Base-by-base conservation (phyloP, 2,888 invertebrate species). In the Drosophila buzzatii region DNA sequence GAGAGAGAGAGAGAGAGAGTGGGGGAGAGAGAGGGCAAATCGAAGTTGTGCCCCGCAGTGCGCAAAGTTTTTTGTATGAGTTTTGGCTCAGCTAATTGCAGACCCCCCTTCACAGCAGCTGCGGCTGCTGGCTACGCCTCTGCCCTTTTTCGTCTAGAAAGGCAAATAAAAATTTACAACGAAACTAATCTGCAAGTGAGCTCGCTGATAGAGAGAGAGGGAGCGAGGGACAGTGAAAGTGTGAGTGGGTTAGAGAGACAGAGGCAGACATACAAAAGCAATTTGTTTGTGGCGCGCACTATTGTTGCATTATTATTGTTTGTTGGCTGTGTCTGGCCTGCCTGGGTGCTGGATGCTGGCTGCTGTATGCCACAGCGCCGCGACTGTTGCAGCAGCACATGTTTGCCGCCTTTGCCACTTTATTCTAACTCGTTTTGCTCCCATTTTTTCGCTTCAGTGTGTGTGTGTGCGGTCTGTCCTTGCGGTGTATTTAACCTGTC, bases 401-500 rank as follows among this genome's bases (percentile, higher is more conserved):
- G 70, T 67, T 72, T 73, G 66, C 71, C 78, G 69, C 77, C 71
- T 76, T 76, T 70, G 73, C 74, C 89, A 79, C 75, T 83, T 78
- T 67, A 64, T 67, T 10, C 76, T 61, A 79, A 66, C 76, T 75
- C 70, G 71, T 66, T 77, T 66, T 70, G 62, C 14, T 44, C 73
- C 47, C 57, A 49, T 74, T 76, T 74, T 77, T 74, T 52, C 56
- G 23, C 31, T 45, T 52, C 31, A 23, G 44, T 27, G 42, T 55
- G 57, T 59, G 70, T 74, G 68, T 61, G 67, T 83, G 68, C 70
- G 77, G 87, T 70, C 79, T 85, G 89, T 90, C 90, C 89, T 91
- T 91, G 92, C 82, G 91, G 91, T 85, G 89, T 90, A 91, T 90
- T 91, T 91, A 91, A 91, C 91, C 89, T 91, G 92, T 91, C 91